Evolutionary conservation across 2,797 vertebrate species (phyloP).

Genomic region (Bryconaethiops microstoma): DNA sequence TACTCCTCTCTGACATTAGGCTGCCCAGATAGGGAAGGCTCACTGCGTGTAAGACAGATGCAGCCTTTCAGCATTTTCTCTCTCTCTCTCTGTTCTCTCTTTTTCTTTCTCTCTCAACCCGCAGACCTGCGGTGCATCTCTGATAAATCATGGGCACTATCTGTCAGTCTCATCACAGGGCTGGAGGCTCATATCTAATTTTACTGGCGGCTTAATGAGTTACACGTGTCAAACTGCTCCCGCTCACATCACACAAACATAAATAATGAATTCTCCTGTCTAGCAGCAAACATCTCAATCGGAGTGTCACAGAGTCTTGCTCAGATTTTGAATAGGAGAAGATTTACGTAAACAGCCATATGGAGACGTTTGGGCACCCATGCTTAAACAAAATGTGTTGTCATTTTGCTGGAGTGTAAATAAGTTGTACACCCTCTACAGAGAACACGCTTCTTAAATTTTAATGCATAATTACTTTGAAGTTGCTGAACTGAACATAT

Average conservation of each 20-base stretch:
- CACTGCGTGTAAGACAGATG: constrained; percentile 51
- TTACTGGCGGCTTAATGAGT: constrained; percentile 51
- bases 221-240: constrained; percentile 44
- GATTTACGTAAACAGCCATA: background rate
- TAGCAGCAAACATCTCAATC: constrained; percentile 37
- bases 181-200: constrained; percentile 51
- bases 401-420: too few species aligned
- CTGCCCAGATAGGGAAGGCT: constrained; percentile 36
- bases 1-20: constrained; percentile 32
- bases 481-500: too few species aligned
- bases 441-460: too few species aligned
- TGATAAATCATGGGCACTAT: constrained; percentile 51
- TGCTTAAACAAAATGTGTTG: too few species aligned
- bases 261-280: constrained; percentile 49
- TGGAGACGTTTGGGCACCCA: background rate
- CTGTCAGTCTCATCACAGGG: constrained; percentile 49
- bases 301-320: constrained; percentile 22
- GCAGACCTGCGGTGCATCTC: constrained; percentile 34
- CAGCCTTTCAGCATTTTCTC: constrained; percentile 31
- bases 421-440: too few species aligned
- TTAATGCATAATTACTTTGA: too few species aligned
- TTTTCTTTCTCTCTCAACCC: constrained; percentile 3
- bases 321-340: background rate
- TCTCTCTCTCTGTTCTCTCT: background rate
- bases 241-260: constrained; percentile 45